Evolutionary conservation across 2,888 invertebrate genomes (phyloP), one percentile per base, ranked within the genome.

Genomic region (Drosophila picticornis): DNA sequence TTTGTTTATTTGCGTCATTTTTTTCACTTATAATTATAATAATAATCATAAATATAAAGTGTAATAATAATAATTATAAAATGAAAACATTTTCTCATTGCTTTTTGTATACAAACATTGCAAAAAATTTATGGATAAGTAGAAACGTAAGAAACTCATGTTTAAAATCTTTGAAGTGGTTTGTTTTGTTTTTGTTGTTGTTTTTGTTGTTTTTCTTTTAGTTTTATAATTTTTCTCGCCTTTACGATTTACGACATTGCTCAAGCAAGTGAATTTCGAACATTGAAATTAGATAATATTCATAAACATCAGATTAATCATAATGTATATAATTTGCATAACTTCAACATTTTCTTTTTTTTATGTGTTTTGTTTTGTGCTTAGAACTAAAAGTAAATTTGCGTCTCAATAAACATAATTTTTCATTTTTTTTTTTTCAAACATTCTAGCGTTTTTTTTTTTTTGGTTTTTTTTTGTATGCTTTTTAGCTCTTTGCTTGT

Each of bases 1-100:
- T 88, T 83, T 83, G 88, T 88, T 88, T 87, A 83, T 87, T 90
- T 90, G 84, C 82, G 80, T 87, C 83, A 80, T 88, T 76, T 72
- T 71, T 40, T 71, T 83, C 75, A 88, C 88, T 86, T 86, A 88
- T 88, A 86, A 73, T 81, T 83, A 77, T 65, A 79, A 86, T 86
- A 72, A 77, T 85, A 89, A 89, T 89, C 85, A 89, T 85, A 85
- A 85, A 84, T 72, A 84, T 81, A 77, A 75, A 78, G 78, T 72
- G 68, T 85, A 89, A 85, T 85, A 81, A 81, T 85, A 87, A 84
- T 80, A 71, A 83, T 81, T 74, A 89, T 87, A 77, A 76, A 84
- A 82, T 71, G 38, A 83, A 79, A 73, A 75, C 56, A 52, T 59
- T 72, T 86, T 80, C 48, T 75, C 56, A 66, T 76, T 55, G 61